Conservation (phyloP, 2,888 invertebrate genomes). For the Drosophila borborema region DNA sequence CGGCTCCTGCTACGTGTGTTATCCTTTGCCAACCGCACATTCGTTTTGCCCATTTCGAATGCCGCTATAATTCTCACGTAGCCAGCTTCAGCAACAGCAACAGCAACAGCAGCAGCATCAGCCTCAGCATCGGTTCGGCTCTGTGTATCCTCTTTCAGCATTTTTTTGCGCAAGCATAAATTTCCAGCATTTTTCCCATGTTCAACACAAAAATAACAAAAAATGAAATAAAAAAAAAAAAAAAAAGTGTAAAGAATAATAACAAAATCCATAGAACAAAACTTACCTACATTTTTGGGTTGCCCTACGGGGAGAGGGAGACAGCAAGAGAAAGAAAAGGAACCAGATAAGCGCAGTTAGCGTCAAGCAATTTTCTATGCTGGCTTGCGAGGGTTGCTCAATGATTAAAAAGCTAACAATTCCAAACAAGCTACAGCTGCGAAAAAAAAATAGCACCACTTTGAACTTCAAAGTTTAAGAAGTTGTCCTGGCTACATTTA, state of each 20-base stretch:
- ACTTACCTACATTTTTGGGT: constrained; percentile 43
- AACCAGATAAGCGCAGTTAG: constrained; percentile 41
- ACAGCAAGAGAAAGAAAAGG: background rate
- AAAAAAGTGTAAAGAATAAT: constrained; percentile 40
- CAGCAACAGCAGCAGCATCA: constrained; percentile 19
- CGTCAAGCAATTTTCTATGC: constrained; percentile 63
- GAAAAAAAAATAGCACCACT: too few species aligned
- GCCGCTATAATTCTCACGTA: constrained; percentile 77
- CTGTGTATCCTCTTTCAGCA: constrained; percentile 60
- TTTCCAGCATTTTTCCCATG: constrained; percentile 70
- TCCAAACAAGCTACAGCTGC: background rate
- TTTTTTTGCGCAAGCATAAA: constrained; percentile 68
- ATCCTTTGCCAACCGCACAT: constrained; percentile 62
- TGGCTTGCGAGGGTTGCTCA: constrained; percentile 35
- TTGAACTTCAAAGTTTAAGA: too few species aligned
- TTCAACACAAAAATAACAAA: constrained; percentile 29
- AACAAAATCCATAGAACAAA: constrained; percentile 57
- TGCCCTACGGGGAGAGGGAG: background rate
- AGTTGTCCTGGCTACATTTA: too few species aligned
- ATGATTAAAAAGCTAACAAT: background rate
- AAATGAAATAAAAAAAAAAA: background rate
- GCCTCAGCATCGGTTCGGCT: constrained; percentile 21
- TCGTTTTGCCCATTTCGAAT: constrained; percentile 62
- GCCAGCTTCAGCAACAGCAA: constrained; percentile 31
- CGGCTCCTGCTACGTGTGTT: constrained; percentile 52